phyloP scores from a whole-genome alignment of 2,113 vertebrate genomes.

The Laticauda colubrina region DNA sequence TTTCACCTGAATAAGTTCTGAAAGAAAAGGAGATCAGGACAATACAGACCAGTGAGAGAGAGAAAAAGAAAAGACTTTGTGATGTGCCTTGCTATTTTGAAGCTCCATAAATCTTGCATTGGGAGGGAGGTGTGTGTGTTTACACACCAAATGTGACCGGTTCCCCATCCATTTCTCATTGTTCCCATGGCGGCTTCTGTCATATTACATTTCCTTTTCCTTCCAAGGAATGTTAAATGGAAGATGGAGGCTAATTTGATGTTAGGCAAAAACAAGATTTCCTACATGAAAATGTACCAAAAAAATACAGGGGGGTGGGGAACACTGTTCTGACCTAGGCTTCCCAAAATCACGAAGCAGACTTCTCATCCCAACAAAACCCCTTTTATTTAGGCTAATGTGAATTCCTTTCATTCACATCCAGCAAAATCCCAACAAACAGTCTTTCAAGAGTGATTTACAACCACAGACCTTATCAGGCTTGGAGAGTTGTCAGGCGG shows the following conservation, averaged over 20 bases:
- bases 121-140: not conserved
- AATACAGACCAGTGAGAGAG: constrained; percentile 41
- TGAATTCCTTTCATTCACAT: no score
- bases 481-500: no score
- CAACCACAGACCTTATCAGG: no score
- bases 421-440: no score
- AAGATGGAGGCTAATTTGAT: not conserved
- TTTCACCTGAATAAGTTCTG: constrained; percentile 38
- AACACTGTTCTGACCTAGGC: no score
- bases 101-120: constrained; percentile 50
- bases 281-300: not conserved
- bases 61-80: constrained; percentile 32
- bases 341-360: no score
- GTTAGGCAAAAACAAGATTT: not conserved
- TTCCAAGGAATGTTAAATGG: not conserved
- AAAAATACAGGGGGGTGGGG: no score
- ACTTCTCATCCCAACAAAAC: no score
- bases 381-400: no score
- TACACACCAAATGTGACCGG: constrained; percentile 36
- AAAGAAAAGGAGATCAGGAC: not conserved
- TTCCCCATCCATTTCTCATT: constrained; percentile 23
- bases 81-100: constrained; percentile 11
- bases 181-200: not conserved
- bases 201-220: constrained; percentile 22
- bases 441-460: no score